Percentiles rank a stretch among this genome's conserved stretches.
phyloP scores from a whole-genome alignment of 2,113 vertebrate species.

The Panthera uncia region DNA sequence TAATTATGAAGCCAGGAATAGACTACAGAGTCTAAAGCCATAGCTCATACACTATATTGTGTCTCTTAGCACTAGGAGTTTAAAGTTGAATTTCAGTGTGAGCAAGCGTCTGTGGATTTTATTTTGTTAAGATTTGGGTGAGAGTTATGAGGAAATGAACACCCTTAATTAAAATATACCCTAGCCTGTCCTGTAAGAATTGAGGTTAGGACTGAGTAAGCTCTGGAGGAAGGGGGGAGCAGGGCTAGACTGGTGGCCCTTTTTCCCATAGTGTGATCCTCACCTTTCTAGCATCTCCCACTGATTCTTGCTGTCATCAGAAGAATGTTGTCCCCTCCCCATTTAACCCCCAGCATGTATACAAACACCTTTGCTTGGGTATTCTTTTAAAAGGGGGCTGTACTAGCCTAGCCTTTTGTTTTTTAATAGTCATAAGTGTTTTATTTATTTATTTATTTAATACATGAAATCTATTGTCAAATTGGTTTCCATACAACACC shows the following conservation, averaged over 20 bases:
- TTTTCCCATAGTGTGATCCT: background rate
- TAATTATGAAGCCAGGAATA: conserved; percentile 60
- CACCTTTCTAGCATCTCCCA: background rate
- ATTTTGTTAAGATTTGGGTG: conserved; percentile 28
- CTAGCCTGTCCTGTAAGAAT: conserved; percentile 10
- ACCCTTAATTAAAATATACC: conserved; percentile 37
- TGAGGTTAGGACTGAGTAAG: background rate
- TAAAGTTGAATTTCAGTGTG: background rate
- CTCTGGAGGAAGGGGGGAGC: background rate
- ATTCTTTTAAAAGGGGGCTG: background rate
- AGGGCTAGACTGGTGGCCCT: background rate
- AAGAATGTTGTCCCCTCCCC: background rate
- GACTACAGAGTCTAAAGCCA: conserved; percentile 28
- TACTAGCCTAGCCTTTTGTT: background rate
- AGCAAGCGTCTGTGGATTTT: background rate
- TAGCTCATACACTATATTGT: background rate
- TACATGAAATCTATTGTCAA: no score
- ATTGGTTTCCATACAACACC: no score
- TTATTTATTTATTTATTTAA: no score
- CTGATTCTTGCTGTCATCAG: background rate
- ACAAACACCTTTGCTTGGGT: background rate
- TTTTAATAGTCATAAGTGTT: no score
- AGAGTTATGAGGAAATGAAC: conserved; percentile 20
- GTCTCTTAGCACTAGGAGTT: background rate
- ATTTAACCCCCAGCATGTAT: background rate